Base-by-base conservation (phyloP, 2,888 invertebrate species). In the Mechanitis mazaeus region DNA sequence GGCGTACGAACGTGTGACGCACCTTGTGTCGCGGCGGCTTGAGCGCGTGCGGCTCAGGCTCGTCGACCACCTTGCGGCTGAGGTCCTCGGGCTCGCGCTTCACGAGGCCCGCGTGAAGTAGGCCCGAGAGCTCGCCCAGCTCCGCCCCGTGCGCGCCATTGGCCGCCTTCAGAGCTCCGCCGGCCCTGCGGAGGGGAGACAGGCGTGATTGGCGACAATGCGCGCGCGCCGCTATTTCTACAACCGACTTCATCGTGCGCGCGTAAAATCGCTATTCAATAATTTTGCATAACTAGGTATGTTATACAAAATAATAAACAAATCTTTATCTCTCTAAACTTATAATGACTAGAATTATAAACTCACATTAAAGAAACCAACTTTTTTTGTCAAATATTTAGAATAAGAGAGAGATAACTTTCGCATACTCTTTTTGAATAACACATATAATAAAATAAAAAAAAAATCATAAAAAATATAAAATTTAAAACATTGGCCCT, bases 71-170 rank as follows among this genome's bases (percentile, higher is more conserved):
- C 90, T 93, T 93, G 83, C 93, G 92, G 91, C 94, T 95, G 73
- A 95, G 91, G 84, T 95, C 95, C 90, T 95, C 95, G 76, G 95
- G 95, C 87, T 95, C 95, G 82, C 95, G 92, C 90, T 95, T 95
- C 83, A 95, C 94, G 81, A 93, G 92, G 79, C 92, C 93, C 81
- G 93, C 91, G 85, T 92, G 92, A 71, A 93, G 91, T 85, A 93
- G 91, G 72, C 90, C 90, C 81, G 89, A 90, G 80, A 89, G 91
- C 79, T 91, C 91, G 84, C 83, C 92, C 91, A 92, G 92, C 92
- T 92, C 93, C 93, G 90, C 92, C 92, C 84, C 92, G 92, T 87
- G 89, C 85, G 92, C 91, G 83, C 93, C 93, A 92, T 93, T 93
- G 92, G 93, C 89, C 80, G 92, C 91, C 85, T 93, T 93, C 84